Conservation (phyloP, 2,797 vertebrate species). For the Rhyacichthys aspro region DNA sequence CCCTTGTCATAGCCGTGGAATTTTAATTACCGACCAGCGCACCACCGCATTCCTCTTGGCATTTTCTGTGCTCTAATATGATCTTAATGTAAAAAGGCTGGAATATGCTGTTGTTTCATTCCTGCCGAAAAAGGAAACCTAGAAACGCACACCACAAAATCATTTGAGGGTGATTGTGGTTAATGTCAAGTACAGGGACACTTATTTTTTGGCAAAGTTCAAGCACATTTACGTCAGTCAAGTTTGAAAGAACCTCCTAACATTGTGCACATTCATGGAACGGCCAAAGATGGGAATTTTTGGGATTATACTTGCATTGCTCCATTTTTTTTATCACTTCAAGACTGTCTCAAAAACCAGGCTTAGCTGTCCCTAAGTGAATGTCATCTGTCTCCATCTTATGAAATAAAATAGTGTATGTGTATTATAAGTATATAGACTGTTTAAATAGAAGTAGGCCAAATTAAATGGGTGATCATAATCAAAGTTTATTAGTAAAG, state of each 20-base stretch:
- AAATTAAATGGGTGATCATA: no score
- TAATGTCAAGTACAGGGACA: constrained; percentile 39
- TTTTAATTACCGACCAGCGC: constrained; percentile 70
- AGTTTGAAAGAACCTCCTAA: not conserved
- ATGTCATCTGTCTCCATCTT: no score
- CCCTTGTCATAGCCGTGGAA: constrained; percentile 68
- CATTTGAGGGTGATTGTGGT: constrained; percentile 43
- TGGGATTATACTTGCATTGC: no score
- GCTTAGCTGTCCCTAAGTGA: no score
- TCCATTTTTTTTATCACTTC: no score
- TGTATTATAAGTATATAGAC: no score
- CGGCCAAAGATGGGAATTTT: not conserved
- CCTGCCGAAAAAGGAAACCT: constrained; percentile 39
- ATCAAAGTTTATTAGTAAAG: no score
- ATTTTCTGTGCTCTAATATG: constrained; percentile 62
- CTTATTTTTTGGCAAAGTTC: constrained; percentile 34
- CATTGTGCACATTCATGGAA: constrained; percentile 21
- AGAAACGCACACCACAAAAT: constrained; percentile 47
- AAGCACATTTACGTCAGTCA: constrained; percentile 7
- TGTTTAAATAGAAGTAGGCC: no score
- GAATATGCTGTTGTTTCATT: constrained; percentile 52
- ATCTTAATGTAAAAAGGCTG: constrained; percentile 53
- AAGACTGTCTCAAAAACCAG: no score
- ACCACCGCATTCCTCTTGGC: constrained; percentile 60
- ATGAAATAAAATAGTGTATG: no score